Evolutionary conservation across 2,888 invertebrate genomes (phyloP).

Genomic region (Melolontha melolontha): DNA sequence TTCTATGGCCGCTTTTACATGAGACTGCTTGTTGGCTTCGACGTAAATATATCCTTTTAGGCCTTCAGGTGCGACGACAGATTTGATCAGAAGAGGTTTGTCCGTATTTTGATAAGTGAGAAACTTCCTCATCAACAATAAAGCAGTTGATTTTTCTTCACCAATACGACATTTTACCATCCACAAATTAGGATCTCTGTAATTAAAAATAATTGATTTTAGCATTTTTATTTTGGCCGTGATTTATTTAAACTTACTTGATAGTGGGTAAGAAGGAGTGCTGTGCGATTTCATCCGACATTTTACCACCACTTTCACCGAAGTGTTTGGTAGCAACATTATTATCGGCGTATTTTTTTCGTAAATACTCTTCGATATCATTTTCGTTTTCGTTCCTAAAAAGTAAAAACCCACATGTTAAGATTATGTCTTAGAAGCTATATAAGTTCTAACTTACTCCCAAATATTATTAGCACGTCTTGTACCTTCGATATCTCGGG

Average conservation of each 20-base stretch:
- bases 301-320: constrained; percentile 96
- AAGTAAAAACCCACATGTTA: constrained; percentile 28
- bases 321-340: constrained; percentile 87
- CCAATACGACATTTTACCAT: constrained; percentile 98
- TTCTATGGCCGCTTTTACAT: constrained; percentile 94
- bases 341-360: constrained; percentile 95
- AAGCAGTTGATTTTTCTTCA: constrained; percentile 93
- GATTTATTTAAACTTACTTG: constrained; percentile 72
- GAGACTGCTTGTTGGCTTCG: constrained; percentile 98
- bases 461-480: constrained; percentile 88
- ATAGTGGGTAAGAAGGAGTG: constrained; percentile 97
- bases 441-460: constrained; percentile 72
- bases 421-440: constrained; percentile 20
- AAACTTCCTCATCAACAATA: constrained; percentile 95
- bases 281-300: constrained; percentile 98
- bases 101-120: constrained; percentile 88
- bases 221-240: background rate
- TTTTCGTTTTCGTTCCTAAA: constrained; percentile 88
- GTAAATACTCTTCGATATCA: constrained; percentile 95
- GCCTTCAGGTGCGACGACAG: constrained; percentile 96
- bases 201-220: background rate
- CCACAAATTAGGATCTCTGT: constrained; percentile 97
- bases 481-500: constrained; percentile 92
- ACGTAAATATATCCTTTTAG: constrained; percentile 98
- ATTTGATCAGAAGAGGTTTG: constrained; percentile 94